phyloP scores from a whole-genome alignment of 2,888 invertebrate species.

The Brachylomia viminalis region DNA sequence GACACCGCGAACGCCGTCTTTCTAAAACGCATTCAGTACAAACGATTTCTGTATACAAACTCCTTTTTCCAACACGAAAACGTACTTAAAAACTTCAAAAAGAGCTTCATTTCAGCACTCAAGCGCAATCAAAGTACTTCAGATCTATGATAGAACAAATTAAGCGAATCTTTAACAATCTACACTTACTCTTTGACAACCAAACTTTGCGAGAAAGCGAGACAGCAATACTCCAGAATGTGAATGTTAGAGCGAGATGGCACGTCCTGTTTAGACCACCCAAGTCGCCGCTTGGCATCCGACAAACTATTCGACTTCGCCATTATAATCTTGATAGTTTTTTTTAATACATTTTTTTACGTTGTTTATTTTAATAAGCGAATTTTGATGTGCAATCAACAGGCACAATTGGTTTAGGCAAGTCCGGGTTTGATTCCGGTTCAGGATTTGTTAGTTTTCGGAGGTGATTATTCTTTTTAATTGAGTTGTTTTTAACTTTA shows the following conservation, averaged over 20 bases:
- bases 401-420: conserved; percentile 40
- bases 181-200: conserved; percentile 80
- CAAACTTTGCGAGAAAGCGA: conserved; percentile 65
- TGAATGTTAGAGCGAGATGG: conserved; percentile 69
- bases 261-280: conserved; percentile 81
- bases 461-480: conserved; percentile 25
- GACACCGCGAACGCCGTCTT: conserved; percentile 6
- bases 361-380: conserved; percentile 58
- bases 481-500: conserved; percentile 33
- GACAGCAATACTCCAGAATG: conserved; percentile 50
- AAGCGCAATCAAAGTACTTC: conserved; percentile 46
- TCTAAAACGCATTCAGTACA: conserved; percentile 2
- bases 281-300: conserved; percentile 84
- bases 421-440: conserved; percentile 52
- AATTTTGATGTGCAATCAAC: conserved; percentile 59
- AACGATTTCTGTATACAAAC: conserved; percentile 31
- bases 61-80: conserved; percentile 24
- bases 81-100: conserved; percentile 52
- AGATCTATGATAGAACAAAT: conserved; percentile 61
- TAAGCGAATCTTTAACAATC: conserved; percentile 62
- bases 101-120: conserved; percentile 38
- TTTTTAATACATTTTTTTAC: conserved; percentile 66
- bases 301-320: conserved; percentile 77
- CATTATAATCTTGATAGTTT: conserved; percentile 83
- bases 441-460: conserved; percentile 50